These are phyloP conservation scores for Thereva nobilitata DNA, from an alignment of 2,888 invertebrate species.

Conservation along the genomic window DNA sequence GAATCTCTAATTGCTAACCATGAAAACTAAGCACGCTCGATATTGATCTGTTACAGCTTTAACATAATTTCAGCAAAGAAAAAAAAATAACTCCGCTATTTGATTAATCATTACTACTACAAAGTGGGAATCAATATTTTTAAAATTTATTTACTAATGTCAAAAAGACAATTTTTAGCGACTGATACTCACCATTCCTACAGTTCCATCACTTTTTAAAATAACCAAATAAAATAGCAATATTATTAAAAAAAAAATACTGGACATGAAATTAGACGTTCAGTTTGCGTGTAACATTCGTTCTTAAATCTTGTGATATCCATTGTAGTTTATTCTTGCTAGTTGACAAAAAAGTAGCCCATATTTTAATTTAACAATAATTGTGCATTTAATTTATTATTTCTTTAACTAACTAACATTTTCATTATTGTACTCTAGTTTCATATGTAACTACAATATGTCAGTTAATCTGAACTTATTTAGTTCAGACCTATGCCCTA, in stretches of 20 bases:
- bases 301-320: conserved; percentile 4
- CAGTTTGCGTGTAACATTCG: background rate
- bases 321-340: conserved; percentile 2
- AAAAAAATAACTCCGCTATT: no score
- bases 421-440: background rate
- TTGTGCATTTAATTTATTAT: background rate
- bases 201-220: no score
- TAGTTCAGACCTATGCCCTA: background rate
- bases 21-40: conserved; percentile 41
- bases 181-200: no score
- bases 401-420: background rate
- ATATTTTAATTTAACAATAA: no score
- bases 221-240: background rate
- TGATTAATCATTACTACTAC: no score
- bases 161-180: no score
- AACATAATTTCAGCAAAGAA: no score
- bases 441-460: background rate
- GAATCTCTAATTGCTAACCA: conserved; percentile 64
- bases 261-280: background rate
- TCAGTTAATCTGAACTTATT: background rate
- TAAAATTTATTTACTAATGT: no score
- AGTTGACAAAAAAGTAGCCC: background rate
- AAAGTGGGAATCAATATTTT: no score
- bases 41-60: no score
- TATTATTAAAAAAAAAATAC: background rate